Base-by-base conservation (phyloP, 2,797 vertebrate species). In the Leptoclinus maculatus region DNA sequence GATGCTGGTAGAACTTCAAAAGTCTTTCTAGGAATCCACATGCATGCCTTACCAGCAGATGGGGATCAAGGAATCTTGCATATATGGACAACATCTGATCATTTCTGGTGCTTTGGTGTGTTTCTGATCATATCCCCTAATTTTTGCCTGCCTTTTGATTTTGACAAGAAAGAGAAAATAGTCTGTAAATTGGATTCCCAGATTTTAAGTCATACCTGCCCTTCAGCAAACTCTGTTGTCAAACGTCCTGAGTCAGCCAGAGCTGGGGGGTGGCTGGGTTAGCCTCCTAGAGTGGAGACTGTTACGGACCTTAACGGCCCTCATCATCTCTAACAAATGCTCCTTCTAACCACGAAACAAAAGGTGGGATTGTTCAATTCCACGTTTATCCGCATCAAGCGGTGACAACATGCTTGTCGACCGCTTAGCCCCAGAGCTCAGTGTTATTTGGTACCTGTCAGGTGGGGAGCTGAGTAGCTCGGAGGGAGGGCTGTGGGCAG, bases 351-450 rank as follows among this genome's bases (percentile, higher is more conserved):
- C 73, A 57, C 72, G 72, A 71, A 89, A 89, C 86, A 87, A 88
- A 89, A 82, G 45, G 77, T 80, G 78, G 85, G 72, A 84, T 92
- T 94, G 86, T 88, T 88, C 70, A 91, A 90, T 86, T 93, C 88
- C 87, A 67, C 49, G 71, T 92, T 93, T 91, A 92, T 93, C 89
- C 78, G 84, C 88, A 83, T 82, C 87, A 87, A 84, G 85, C 49
- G 76, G 88, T 88, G 90, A 92, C 89, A 89, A 80, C 84, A 80
- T 86, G 79, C 84, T 75, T 54, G 77, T 82, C 36, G 81, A 76
- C 71, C 79, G 80, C 83, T 88, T 87, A 83, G 75, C 71, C 58
- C 76, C 73, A 77, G 85, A 91, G 82, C 69, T 89, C 59, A 65
- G 82, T 86, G 87, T 85, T 80, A 21, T 76, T 80, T 83, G 74